Base-by-base conservation (phyloP, 1,140 invertebrate genomes). In the Hylyphantes graminicola region DNA sequence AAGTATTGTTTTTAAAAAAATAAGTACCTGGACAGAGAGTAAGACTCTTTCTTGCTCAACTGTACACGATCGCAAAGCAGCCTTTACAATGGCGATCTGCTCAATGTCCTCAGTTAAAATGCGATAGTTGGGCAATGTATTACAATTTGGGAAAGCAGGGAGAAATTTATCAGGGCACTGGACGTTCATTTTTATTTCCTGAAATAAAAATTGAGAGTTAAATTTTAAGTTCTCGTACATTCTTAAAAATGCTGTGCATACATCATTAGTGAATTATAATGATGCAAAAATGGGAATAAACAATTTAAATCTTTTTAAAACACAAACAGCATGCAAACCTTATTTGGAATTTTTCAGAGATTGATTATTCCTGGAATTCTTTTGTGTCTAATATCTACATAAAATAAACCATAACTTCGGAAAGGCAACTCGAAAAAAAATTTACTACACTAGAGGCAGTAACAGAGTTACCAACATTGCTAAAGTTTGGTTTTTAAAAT, bases 71-170 rank as follows among this genome's bases (percentile, higher is more conserved):
- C 54, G 54, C 19, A 81, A 12, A n/a, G 68, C 55, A 50, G 68
- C 67, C 35, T 81, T 73, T 48, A 51, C 21, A 13, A 73, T 19
- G 21, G 79, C 79, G 21, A 81, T 72, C 8, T 81, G 61, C n/a
- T 73, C 55, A 8, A 63, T 57, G 73, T 81, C 79, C 35, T 81
- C 79, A 63, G 65, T 73, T 21, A 81, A 19, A 53, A 68, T 73
- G 8, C 51, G 11, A 15, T 51, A 70, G 54, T 70, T 70, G 19
- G 68, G 50, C 3, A 51, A 35, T 35, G 35, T 35, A 35, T 35
- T 35, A 35, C 35, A 35, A 5, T 35, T 35, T 1, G 35, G 15
- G 54, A 74, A 19, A 21, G 64, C 68, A 63, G 79, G 79, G 7
- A 73, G 15, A 73, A 81, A 81, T 53, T 21, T 54, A 57, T 72